Percentiles rank a stretch among this genome's conserved stretches.
These are phyloP conservation scores for Hemithea aestivaria DNA, from an alignment of 2,888 invertebrate genomes.

Conservation along the genomic window DNA sequence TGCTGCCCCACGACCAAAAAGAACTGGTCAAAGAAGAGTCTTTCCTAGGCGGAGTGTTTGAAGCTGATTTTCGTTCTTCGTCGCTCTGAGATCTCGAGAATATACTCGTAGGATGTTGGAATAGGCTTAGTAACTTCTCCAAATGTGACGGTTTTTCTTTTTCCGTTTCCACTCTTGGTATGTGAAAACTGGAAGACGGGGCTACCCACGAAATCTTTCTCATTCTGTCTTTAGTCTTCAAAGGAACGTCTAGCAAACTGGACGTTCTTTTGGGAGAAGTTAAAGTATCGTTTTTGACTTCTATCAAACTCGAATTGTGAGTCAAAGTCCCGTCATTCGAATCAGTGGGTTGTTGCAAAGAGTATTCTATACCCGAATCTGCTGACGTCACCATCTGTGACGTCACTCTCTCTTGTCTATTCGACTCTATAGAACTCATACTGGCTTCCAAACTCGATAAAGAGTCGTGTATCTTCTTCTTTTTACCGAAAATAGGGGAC, in stretches of 20 bases:
- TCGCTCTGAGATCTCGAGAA: slow-evolving; percentile 74
- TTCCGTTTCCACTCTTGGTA: slow-evolving; percentile 57
- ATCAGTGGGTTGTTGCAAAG: slow-evolving; percentile 61
- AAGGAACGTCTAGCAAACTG: slow-evolving; percentile 65
- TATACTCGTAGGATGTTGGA: slow-evolving; percentile 81
- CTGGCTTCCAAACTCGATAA: slow-evolving; percentile 73
- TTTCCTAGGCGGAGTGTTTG: slow-evolving; percentile 66
- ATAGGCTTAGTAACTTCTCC: slow-evolving; percentile 82
- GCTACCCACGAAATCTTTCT: slow-evolving; percentile 82
- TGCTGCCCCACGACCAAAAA: slow-evolving; percentile 72
- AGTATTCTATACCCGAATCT: slow-evolving; percentile 72
- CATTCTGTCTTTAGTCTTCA: slow-evolving; percentile 65
- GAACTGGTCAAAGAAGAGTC: slow-evolving; percentile 66
- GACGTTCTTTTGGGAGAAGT: slow-evolving; percentile 62
- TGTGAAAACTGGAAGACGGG: slow-evolving; percentile 64
- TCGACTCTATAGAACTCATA: slow-evolving; percentile 70
- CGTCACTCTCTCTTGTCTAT: slow-evolving; percentile 55
- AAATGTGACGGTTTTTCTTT: slow-evolving; percentile 79
- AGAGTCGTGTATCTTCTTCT: slow-evolving; percentile 66
- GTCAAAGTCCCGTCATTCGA: slow-evolving; percentile 76
- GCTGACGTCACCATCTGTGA: slow-evolving; percentile 73
- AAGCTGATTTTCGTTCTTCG: slow-evolving; percentile 63
- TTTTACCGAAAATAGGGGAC: slow-evolving; percentile 66
- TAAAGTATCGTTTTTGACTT: slow-evolving; percentile 53
- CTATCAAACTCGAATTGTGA: slow-evolving; percentile 64